phyloP scores from a whole-genome alignment of 2,797 vertebrate species.

The Phoxinus dragarum region DNA sequence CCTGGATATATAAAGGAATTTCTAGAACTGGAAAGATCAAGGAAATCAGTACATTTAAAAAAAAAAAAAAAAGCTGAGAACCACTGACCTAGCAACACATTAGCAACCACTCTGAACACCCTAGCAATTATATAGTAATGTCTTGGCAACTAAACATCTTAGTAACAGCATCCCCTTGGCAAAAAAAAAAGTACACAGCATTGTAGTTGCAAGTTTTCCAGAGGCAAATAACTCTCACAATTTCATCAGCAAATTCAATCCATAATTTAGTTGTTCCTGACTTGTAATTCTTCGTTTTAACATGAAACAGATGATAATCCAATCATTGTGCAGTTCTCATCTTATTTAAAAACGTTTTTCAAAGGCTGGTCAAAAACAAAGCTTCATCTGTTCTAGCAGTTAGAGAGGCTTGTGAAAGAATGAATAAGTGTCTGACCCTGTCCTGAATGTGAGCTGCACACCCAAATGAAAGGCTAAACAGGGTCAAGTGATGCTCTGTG shows the following conservation, averaged over 20 bases:
- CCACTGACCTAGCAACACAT: neutral
- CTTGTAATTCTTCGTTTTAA: neutral
- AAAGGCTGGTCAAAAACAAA: conserved; percentile 14
- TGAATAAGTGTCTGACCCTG: neutral
- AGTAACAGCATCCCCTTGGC: neutral
- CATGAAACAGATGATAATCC: neutral
- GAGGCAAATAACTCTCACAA: neutral
- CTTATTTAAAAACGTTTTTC: neutral
- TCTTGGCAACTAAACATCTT: neutral
- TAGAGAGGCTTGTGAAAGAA: neutral
- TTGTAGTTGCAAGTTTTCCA: neutral
- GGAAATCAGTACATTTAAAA: neutral
- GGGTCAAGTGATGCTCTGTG: conserved; percentile 32
- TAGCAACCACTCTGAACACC: neutral
- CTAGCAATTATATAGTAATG: neutral
- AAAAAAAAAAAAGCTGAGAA: neutral
- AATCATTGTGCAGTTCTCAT: neutral
- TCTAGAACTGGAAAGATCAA: neutral
- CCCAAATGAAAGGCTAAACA: conserved; percentile 16
- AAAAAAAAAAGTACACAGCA: neutral
- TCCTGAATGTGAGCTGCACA: conserved; percentile 13
- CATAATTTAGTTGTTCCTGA: neutral
- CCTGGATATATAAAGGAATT: neutral
- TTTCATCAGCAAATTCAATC: neutral
- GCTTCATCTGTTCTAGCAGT: neutral